These are phyloP conservation scores for Typhlichthys subterraneus DNA, from an alignment of 2,797 vertebrate genomes.

Conservation along the genomic window DNA sequence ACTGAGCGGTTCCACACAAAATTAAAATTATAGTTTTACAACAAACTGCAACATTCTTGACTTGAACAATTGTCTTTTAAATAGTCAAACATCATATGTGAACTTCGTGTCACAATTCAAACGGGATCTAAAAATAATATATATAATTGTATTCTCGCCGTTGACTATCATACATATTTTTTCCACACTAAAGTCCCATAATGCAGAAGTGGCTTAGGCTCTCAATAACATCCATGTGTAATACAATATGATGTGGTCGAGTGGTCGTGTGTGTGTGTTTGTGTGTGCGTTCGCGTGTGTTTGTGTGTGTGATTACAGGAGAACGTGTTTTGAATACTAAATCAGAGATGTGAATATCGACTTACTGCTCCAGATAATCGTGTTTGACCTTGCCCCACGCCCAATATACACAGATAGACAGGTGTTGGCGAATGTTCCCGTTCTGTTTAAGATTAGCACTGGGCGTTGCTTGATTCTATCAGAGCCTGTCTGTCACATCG, in stretches of 20 bases:
- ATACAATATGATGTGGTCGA: background rate
- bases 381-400: conserved; percentile 20
- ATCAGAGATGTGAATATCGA: conserved; percentile 30
- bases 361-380: conserved; percentile 17
- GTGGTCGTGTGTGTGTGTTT: conserved; percentile 15
- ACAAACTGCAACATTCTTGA: too few relatives aligned
- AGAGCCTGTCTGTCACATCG: conserved; percentile 71
- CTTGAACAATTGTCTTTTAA: too few relatives aligned
- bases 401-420: background rate
- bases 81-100: too few relatives aligned
- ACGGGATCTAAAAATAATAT: too few relatives aligned
- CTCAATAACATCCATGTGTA: too few relatives aligned
- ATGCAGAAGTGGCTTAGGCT: too few relatives aligned
- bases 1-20: too few relatives aligned
- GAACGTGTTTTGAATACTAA: background rate
- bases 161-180: too few relatives aligned
- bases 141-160: too few relatives aligned
- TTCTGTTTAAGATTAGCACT: conserved; percentile 41
- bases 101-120: too few relatives aligned
- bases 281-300: conserved; percentile 2
- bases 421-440: conserved; percentile 19
- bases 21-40: too few relatives aligned
- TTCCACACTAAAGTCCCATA: too few relatives aligned
- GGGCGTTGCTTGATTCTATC: conserved; percentile 71
- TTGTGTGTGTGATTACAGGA: conserved; percentile 2